These are phyloP conservation scores for Branchinecta lindahli DNA, from an alignment of 1,140 invertebrate species.

Conservation along the genomic window DNA sequence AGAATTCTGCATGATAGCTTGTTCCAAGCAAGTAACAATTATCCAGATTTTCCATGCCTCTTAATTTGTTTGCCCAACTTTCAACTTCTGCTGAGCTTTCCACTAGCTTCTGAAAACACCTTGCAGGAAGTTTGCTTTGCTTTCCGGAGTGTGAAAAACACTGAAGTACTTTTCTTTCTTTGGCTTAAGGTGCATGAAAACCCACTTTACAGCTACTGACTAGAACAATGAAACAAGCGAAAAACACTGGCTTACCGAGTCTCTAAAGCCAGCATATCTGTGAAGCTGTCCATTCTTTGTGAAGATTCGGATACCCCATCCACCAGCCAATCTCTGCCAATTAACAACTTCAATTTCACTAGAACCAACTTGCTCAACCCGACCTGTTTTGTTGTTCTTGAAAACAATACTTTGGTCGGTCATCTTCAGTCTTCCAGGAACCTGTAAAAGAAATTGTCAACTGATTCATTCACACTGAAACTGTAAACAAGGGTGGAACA, in stretches of 20 bases:
- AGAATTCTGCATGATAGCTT: no score
- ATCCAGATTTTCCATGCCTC: no score
- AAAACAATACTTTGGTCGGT: conserved; percentile 81
- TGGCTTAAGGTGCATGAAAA: no score
- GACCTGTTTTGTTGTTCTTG: conserved; percentile 91
- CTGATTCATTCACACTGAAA: neutral
- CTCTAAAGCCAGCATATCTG: conserved; percentile 86
- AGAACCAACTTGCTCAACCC: conserved; percentile 73
- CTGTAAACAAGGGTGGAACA: conserved; percentile 12
- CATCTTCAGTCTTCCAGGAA: conserved; percentile 71
- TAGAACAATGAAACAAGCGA: no score
- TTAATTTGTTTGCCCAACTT: no score
- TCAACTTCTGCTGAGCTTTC: no score
- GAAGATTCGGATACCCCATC: conserved; percentile 74
- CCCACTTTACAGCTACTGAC: no score
- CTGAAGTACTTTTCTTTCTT: no score
- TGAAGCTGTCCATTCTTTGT: conserved; percentile 78
- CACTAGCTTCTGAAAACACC: no score
- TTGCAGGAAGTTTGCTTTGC: no score
- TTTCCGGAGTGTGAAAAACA: no score
- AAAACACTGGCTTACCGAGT: conserved; percentile 46
- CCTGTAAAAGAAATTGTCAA: conserved; percentile 36
- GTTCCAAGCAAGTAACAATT: no score
- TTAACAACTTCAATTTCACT: conserved; percentile 77
- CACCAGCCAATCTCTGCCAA: conserved; percentile 79